phyloP scores from a whole-genome alignment of 1,140 invertebrate species.

The Ridgeia piscesae region DNA sequence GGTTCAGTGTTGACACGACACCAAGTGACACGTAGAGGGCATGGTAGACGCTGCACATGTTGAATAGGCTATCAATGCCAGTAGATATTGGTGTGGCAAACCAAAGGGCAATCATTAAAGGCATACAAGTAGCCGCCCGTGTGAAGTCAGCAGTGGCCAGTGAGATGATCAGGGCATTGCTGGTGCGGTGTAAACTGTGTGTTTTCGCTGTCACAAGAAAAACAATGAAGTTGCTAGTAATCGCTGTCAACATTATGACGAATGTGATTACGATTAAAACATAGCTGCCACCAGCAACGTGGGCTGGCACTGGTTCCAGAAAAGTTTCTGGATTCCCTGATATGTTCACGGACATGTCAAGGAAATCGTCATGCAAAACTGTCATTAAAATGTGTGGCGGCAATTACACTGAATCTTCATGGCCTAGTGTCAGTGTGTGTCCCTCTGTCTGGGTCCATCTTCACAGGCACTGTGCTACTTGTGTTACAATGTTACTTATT shows the following conservation, averaged over 20 bases:
- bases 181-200: conserved; percentile 9
- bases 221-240: conserved; percentile 17
- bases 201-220: conserved; percentile 19
- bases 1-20: conserved; percentile 7
- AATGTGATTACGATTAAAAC: background rate
- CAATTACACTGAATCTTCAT: background rate
- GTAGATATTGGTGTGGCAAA: background rate
- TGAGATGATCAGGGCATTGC: conserved; percentile 17
- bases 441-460: background rate
- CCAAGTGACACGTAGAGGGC: background rate
- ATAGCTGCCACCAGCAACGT: background rate
- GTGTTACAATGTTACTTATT: background rate
- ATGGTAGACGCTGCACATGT: conserved; percentile 15
- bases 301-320: background rate
- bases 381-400: background rate
- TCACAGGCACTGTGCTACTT: background rate
- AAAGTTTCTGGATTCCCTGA: background rate
- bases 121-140: background rate
- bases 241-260: background rate
- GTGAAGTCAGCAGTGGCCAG: conserved; percentile 17
- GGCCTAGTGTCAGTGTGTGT: background rate
- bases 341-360: background rate
- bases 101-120: conserved; percentile 9
- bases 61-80: background rate
- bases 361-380: background rate